Percentiles rank a stretch among this genome's conserved stretches.
These are phyloP conservation scores for Leucoraja erinaceus DNA, from an alignment of 2,113 vertebrate genomes.

Conservation along the genomic window DNA sequence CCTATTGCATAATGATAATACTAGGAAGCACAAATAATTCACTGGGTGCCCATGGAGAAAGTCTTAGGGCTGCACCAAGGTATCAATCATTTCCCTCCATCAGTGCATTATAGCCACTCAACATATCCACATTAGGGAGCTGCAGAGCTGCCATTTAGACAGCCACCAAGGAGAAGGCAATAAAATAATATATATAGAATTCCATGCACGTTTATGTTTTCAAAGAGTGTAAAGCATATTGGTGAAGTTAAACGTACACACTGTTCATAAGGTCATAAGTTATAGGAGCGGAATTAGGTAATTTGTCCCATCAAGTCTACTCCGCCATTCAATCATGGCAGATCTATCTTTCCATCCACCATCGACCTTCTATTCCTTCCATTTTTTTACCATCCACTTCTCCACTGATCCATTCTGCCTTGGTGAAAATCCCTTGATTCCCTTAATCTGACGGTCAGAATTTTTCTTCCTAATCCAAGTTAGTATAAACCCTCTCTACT, in stretches of 20 bases:
- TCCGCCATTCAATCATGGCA: no score
- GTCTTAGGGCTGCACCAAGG: neutral
- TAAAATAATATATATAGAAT: neutral
- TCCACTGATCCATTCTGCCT: neutral
- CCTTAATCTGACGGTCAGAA: neutral
- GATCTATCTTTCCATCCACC: no score
- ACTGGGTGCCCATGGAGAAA: neutral
- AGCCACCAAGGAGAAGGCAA: neutral
- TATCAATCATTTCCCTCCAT: neutral
- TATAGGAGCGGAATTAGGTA: no score
- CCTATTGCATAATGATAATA: neutral
- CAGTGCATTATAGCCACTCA: neutral
- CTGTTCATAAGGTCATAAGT: no score
- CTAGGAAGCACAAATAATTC: neutral
- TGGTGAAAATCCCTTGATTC: neutral
- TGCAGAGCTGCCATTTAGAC: neutral
- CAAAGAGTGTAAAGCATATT: no score
- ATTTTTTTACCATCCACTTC: no score
- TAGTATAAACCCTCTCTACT: no score
- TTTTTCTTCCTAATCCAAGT: no score
- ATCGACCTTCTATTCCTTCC: no score
- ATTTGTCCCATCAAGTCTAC: no score
- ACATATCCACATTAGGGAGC: neutral
- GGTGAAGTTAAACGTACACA: no score
- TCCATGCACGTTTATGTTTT: no score